Base-by-base conservation (phyloP, 2,797 vertebrate genomes). In the Syngnathus rostellatus region DNA sequence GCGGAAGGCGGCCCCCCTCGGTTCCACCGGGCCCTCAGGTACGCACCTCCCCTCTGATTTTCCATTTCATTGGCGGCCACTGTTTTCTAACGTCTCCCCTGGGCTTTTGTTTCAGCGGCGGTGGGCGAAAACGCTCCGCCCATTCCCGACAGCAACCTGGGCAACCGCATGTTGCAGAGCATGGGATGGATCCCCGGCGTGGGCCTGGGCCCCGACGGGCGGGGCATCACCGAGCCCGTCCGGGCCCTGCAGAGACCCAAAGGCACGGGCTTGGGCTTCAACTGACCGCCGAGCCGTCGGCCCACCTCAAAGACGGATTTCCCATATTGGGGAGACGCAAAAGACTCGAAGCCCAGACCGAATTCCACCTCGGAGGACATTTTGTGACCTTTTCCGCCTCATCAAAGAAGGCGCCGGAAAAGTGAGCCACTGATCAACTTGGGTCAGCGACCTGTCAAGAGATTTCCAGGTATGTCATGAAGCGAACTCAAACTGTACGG, bases 141-240 rank as follows among this genome's bases (percentile, higher is more conserved):
- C 14, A 93, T 99, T 76, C 92, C 95, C 1, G 97, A 99, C 69
- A 90, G 82, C 19, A 98, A 97, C 85, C 88, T 95, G 81, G 97
- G 97, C 50, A 98, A 84, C 82, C 92, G 95, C 64, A 98, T 99
- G 95, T 83, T 99, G 63, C 97, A 99, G 87, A 94, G 76, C 68
- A 97, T 99, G 95, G 97, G 96, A 69, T 99, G 97, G 97, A 93
- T 72, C 39, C 97, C 97, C 0, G 97, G 91, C 8, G 87, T 85
- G 2, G 96, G 97, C 69, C 91, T 99, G 1, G 96, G 95, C 53
- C 93, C 95, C 0, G 95, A 97, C 0, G 94, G 97, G 78, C 91
- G 94, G 78, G 97, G 97, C 54, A 94, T 98, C 61, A 90, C 95
- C 0, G 97, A 99, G 82, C 96, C 91, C 1, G 76, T 98, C 72